Evolutionary conservation across 1,140 invertebrate species (phyloP).

Genomic region (Magallana angulata): DNA sequence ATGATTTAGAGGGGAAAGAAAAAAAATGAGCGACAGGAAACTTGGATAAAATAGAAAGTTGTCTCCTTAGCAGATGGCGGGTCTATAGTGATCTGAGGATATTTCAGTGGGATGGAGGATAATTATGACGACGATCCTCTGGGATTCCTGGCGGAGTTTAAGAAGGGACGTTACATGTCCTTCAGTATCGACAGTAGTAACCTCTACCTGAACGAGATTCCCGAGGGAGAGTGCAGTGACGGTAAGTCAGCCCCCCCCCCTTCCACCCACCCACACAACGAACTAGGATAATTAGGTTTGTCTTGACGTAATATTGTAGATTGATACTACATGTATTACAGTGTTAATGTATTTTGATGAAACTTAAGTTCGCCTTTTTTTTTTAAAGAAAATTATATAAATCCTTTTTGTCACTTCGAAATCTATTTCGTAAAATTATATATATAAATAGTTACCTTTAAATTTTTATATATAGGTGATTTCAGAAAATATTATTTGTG

Average conservation of each 20-base stretch:
- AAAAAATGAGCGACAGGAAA: not conserved
- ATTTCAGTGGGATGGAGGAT: not conserved
- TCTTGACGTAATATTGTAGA: no score
- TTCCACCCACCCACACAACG: no score
- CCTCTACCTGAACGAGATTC: not conserved
- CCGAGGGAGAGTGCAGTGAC: not conserved
- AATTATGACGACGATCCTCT: slow-evolving; percentile 13
- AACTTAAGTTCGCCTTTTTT: no score
- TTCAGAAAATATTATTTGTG: no score
- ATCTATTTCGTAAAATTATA: no score
- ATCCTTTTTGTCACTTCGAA: no score
- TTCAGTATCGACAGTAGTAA: slow-evolving; percentile 20
- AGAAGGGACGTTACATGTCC: slow-evolving; percentile 27
- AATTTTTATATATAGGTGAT: no score
- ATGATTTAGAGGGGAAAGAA: not conserved
- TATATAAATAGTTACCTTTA: no score
- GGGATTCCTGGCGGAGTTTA: slow-evolving; percentile 2
- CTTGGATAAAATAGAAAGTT: not conserved
- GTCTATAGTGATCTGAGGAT: not conserved
- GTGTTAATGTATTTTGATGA: no score
- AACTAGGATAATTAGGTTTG: no score
- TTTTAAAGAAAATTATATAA: no score
- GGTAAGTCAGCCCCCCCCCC: not conserved
- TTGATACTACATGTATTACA: no score
- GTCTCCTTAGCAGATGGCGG: not conserved